Conservation (phyloP, 2,888 invertebrate genomes). For the Heliconius sara region DNA sequence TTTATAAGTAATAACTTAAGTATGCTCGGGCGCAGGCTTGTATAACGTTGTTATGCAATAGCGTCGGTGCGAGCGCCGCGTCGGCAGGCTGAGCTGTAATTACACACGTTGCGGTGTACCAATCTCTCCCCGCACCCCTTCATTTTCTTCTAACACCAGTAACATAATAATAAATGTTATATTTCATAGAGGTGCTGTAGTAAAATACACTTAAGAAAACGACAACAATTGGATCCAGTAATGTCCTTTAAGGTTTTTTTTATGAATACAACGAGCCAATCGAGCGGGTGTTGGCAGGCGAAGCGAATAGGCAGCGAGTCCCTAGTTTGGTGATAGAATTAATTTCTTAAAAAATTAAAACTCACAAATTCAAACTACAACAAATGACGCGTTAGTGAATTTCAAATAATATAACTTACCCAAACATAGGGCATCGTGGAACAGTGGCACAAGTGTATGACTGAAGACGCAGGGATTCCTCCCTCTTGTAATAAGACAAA, state of each 20-base stretch:
- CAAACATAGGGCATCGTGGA: too few relatives aligned
- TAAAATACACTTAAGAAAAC: neutral
- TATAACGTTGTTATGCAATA: slow-evolving; percentile 72
- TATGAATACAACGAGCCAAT: too few relatives aligned
- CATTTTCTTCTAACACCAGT: neutral
- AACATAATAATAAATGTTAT: neutral
- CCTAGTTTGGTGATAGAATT: neutral
- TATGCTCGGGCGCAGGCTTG: slow-evolving; percentile 58
- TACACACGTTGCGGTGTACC: slow-evolving; percentile 59
- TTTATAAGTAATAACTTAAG: slow-evolving; percentile 62
- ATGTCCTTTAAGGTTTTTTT: too few relatives aligned
- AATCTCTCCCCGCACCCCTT: slow-evolving; percentile 46
- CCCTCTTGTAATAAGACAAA: too few relatives aligned
- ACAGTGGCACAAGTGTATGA: too few relatives aligned
- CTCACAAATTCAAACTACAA: neutral
- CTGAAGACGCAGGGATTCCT: too few relatives aligned
- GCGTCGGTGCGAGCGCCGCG: slow-evolving; percentile 51
- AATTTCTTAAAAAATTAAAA: too few relatives aligned
- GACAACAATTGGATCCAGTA: too few relatives aligned
- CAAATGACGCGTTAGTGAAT: neutral
- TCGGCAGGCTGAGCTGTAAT: slow-evolving; percentile 67
- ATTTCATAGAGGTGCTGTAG: neutral
- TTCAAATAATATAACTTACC: neutral
- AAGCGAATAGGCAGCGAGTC: neutral
- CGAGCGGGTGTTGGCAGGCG: neutral